Evolutionary conservation across 2,113 vertebrate species (phyloP).

Genomic region (Chlorocebus sabaeus): DNA sequence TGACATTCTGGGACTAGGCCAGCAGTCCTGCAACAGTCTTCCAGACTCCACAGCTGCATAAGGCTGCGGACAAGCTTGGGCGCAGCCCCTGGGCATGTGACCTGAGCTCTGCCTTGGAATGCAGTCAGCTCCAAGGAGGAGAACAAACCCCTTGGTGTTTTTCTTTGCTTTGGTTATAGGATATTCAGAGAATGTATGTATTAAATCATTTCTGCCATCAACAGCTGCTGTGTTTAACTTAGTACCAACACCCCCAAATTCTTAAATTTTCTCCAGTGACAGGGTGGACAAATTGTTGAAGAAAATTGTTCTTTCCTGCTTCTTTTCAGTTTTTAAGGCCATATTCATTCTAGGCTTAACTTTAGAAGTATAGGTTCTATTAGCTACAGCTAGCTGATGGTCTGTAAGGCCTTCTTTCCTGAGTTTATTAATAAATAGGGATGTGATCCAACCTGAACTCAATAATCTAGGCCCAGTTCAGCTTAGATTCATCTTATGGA

Average conservation of each 20-base stretch:
- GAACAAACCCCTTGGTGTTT: neutral
- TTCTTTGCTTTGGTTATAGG: neutral
- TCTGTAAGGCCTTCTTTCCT: neutral
- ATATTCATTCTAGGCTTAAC: neutral
- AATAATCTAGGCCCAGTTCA: neutral
- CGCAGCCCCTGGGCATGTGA: constrained; percentile 42
- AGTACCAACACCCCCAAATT: neutral
- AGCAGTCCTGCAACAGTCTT: constrained; percentile 58
- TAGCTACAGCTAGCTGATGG: neutral
- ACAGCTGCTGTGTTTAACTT: neutral
- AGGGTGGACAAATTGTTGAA: neutral
- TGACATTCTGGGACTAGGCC: constrained; percentile 76
- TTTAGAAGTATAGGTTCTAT: neutral
- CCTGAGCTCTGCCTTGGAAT: neutral
- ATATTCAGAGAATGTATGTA: neutral
- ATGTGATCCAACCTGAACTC: neutral
- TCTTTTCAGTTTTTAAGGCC: neutral
- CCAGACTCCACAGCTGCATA: constrained; percentile 68
- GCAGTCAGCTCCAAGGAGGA: neutral
- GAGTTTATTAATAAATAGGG: neutral
- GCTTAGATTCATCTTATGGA: neutral
- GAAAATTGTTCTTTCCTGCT: neutral
- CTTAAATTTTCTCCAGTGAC: neutral
- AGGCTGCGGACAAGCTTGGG: constrained; percentile 26
- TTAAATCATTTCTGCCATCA: neutral